phyloP scores from a whole-genome alignment of 1,140 invertebrate species.

The Drosophila kikkawai region DNA sequence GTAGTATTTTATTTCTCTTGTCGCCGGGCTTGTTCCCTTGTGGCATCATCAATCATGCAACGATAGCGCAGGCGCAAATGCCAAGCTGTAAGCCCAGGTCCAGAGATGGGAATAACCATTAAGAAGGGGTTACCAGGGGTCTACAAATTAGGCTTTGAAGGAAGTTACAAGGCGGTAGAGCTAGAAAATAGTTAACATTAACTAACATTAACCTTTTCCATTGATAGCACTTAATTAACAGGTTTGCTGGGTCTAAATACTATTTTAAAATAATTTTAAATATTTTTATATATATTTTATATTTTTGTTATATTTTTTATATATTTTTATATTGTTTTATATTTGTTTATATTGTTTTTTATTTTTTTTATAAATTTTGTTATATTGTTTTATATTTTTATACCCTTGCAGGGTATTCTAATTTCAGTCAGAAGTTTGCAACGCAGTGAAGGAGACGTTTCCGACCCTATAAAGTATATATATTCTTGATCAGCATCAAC shows the following conservation, averaged over 20 bases:
- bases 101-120: conserved; percentile 12
- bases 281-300: neutral
- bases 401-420: no score
- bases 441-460: no score
- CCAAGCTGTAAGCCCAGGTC: conserved; percentile 15
- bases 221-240: conserved; percentile 36
- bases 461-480: no score
- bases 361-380: no score
- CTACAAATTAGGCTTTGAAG: no score
- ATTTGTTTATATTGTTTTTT: no score
- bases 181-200: conserved; percentile 46
- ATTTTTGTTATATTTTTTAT: no score
- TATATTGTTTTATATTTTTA: no score
- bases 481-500: no score
- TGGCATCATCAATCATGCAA: conserved; percentile 61
- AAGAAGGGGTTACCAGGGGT: neutral
- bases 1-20: conserved; percentile 17
- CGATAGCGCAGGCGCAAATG: conserved; percentile 65
- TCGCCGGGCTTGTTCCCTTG: conserved; percentile 46
- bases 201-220: conserved; percentile 59
- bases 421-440: no score
- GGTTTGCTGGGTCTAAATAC: neutral
- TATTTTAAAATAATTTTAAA: neutral
- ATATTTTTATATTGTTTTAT: no score
- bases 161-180: neutral